phyloP scores from a whole-genome alignment of 2,113 vertebrate genomes.

The Varanus komodoensis region DNA sequence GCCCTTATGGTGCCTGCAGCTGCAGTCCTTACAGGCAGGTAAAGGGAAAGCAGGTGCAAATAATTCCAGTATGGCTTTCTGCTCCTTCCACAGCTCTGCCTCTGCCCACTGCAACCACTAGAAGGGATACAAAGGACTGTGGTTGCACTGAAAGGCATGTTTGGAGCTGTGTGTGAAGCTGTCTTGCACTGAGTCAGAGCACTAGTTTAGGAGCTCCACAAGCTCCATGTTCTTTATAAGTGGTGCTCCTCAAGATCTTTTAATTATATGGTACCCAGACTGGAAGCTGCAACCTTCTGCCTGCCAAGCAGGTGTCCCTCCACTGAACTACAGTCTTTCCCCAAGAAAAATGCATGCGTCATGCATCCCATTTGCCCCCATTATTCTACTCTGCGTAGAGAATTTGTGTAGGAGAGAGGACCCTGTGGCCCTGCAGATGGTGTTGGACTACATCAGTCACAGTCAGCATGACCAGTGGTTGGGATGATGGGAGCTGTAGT shows the following conservation, averaged over 20 bases:
- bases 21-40: not conserved
- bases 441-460: not conserved
- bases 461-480: not conserved
- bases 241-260: not conserved
- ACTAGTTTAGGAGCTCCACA: not conserved
- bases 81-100: not conserved
- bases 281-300: not conserved
- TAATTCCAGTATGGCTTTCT: not conserved
- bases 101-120: not conserved
- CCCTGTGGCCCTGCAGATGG: not conserved
- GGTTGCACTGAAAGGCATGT: not conserved
- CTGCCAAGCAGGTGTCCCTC: not conserved
- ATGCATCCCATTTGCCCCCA: not conserved
- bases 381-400: not conserved
- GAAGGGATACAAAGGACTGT: not conserved
- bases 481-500: not conserved
- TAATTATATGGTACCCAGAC: not conserved
- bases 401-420: not conserved
- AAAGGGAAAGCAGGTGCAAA: not conserved
- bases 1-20: not conserved
- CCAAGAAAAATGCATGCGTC: not conserved
- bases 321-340: not conserved
- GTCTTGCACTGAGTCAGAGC: not conserved
- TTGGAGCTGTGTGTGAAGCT: not conserved
- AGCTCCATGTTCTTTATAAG: not conserved